These are phyloP conservation scores for Halichoeres trimaculatus DNA, from an alignment of 2,113 vertebrate genomes.

Conservation along the genomic window DNA sequence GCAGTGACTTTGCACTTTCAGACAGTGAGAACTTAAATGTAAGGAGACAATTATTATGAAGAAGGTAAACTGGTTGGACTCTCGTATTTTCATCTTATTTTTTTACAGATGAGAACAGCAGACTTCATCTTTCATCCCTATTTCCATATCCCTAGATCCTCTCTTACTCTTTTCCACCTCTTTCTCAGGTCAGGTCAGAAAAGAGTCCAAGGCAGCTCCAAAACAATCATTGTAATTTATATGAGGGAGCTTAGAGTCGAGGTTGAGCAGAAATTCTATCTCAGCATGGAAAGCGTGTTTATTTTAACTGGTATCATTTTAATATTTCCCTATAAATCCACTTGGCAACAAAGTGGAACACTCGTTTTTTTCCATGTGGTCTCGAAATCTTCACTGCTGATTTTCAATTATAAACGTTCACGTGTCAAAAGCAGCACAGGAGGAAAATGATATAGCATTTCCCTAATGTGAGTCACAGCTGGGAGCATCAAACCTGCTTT, in stretches of 20 bases:
- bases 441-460: constrained; percentile 40
- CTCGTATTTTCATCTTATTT: constrained; percentile 3
- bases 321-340: not conserved
- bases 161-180: constrained; percentile 20
- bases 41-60: not conserved
- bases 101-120: constrained; percentile 56
- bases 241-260: not conserved
- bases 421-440: fast-evolving
- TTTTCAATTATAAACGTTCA: not conserved
- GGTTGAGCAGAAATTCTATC: constrained; percentile 11
- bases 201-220: constrained; percentile 41
- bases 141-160: constrained; percentile 11
- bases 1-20: not conserved
- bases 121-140: constrained; percentile 27
- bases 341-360: not conserved
- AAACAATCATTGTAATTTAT: constrained; percentile 51
- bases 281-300: constrained; percentile 8
- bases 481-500: constrained; percentile 22
- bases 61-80: not conserved
- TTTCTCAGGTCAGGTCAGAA: constrained; percentile 42
- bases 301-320: constrained; percentile 22
- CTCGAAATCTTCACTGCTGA: not conserved
- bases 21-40: not conserved
- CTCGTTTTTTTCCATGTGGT: not conserved
- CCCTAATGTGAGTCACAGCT: constrained; percentile 22